Evolutionary conservation across 2,797 vertebrate species (phyloP), one percentile per base, ranked within the genome.

Genomic region (Lateolabrax maculatus): DNA sequence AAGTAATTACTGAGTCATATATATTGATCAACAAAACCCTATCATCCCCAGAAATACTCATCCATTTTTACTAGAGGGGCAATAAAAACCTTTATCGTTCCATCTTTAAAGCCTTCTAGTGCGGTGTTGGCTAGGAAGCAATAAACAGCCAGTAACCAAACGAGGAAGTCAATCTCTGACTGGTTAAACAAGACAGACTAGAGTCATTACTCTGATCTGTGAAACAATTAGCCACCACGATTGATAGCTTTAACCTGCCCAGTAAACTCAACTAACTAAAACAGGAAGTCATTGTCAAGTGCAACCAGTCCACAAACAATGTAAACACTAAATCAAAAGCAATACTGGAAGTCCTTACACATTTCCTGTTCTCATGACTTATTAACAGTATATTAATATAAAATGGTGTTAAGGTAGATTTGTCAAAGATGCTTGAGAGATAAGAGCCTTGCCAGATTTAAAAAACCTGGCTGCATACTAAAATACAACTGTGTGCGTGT

Each of bases 11-110:
- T 44, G 56, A 82, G 44, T 80, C 56, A 71, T 55, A 58, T 43
- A 70, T 80, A 89, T 82, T 80, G 76, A 87, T 83, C 67, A 77
- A 53, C 49, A 68, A 73, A 66, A 44, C 70, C 69, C 56, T n/a
- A 27, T 58, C 73, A 66, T 62, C 39, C 57, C 37, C 77, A 75
- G 60, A 77, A 72, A 68, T 75, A 51, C 34, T 37, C 60, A 56
- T 70, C 37, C 61, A 43, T 76, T 75, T 81, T 68, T 82, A 80
- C 71, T 64, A 15, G 48, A 37, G n/a, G 41, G 77, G 25, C 48
- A 72, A 72, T 85, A 80, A 85, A 87, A 77, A 34, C 31, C 48
- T 83, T 65, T 64, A 75, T 71, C 16, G 44, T 69, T 82, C n/a
- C 29, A 71, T 80, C 71, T 79, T 43, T 70, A 61, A 72, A 66